Evolutionary conservation across 2,113 vertebrate genomes (phyloP), one percentile per base, ranked within the genome.

Genomic region (Pristiophorus japonicus): DNA sequence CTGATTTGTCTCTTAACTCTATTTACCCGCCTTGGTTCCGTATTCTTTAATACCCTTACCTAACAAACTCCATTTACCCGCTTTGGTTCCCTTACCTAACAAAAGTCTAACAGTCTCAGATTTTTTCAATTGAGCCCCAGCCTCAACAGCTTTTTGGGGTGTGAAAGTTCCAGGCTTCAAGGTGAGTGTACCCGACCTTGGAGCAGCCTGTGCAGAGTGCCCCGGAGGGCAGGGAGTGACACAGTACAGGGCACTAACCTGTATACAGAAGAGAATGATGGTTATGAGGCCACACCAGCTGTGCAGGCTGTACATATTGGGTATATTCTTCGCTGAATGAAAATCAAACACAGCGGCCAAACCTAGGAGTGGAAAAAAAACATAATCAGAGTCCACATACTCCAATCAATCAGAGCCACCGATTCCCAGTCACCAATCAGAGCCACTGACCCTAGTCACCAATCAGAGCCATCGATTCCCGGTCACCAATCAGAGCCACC

Each of bases 261-360:
- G 99, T n/a, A 97, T 1, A 1, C 97, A 96, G 97, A 98, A 99
- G 10, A 99, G 97, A 45, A 97, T 66, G 0, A 98, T 96, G 20
- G 98, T 97, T 0, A 97, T 96, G 96, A 99, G 97, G 4, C 99
- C 99, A 0, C 98, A 98, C 99, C 99, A 99, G 98, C 98, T 98
- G 97, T 99, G 99, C 73, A 99, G 97, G 96, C 98, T 98, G 97
- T 99, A 99, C 98, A 99, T 98, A 97, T 98, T 78, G 0, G 98
- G 96, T 30, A 98, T 98, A 95, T 97, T 96, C 34, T 96, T 78
- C 27, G 96, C 38, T 67, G 95, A 96, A 96, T 99, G 99, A 70
- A 96, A 98, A 96, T 98, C 98, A 0, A 99, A 99, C 96, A 99
- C 98, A 0, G 99, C 99, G 0, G 98, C 96, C 45, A 98, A 94